Base-by-base conservation (phyloP, 2,888 invertebrate species). In the Brenthis ino region DNA sequence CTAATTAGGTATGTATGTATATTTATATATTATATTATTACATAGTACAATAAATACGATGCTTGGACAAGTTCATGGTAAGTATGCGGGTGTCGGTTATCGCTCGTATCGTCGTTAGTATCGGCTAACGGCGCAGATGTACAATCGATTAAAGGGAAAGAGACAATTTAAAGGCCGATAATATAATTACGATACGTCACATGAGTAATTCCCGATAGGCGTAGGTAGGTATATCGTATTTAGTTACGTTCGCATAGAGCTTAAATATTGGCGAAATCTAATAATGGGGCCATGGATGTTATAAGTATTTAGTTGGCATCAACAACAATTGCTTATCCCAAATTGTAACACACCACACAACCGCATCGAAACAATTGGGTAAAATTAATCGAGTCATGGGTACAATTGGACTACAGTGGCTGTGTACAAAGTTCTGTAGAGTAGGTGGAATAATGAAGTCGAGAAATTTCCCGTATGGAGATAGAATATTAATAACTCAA, bases 151-250 rank as follows among this genome's bases (percentile, higher is more conserved):
- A 37, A 37, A 37, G 37, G 33, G 33, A 37, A 14, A 2, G 37
- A 58, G 58, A 58, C 48, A 58, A 58, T 48, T 58, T 24, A 47
- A 48, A 48, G 11, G 48, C 20, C 50, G 28, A 50, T 60, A 28
- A 33, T 60, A 50, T 60, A 16, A 50, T 60, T 50, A 60, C 1
- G 28, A 60, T 50, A 48, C 50, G 14, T 60, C 28, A 50, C 11
- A 12, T 13, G 51, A 61, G 14, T 16, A 43, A 11, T 24, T 24
- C 47, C 11, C 14, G 48, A 20, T 5, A n/a, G n/a, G n/a, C 6
- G 8, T 33, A 6, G 8, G 11, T 8, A 11, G n/a, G 43, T 3
- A 24, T 20, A 47, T 13, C 24, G 47, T 11, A 47, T 24, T 58
- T 8, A 47, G 47, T 57, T 24, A 58, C 1, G 48, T 24, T 8